phyloP scores from a whole-genome alignment of 2,888 invertebrate species.

The Sinohyriopsis cumingii region DNA sequence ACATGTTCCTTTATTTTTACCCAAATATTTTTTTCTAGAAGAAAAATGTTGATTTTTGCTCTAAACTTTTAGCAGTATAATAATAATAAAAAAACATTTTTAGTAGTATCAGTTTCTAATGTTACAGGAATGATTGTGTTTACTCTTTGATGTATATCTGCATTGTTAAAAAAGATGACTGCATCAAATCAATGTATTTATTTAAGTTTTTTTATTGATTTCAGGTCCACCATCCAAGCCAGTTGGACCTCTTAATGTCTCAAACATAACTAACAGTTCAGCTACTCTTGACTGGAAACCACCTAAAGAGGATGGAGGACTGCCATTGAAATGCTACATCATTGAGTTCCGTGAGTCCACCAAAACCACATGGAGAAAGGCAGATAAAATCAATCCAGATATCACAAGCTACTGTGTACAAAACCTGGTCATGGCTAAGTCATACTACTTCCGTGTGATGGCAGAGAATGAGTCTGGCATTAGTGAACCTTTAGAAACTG shows the following conservation, averaged over 20 bases:
- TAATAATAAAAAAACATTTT: no score
- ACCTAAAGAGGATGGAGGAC: constrained; percentile 64
- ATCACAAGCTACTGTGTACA: constrained; percentile 75
- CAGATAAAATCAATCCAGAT: constrained; percentile 43
- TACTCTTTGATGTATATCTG: no score
- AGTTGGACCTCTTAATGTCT: constrained; percentile 36
- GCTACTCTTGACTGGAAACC: constrained; percentile 62
- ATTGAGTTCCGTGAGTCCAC: constrained; percentile 77
- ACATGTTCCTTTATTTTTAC: no score
- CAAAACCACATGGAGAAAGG: constrained; percentile 37
- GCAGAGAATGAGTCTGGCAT: constrained; percentile 74
- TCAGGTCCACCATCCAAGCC: constrained; percentile 49
- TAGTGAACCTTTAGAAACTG: constrained; percentile 75
- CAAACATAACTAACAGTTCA: constrained; percentile 44
- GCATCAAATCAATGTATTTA: no score
- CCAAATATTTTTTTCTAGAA: no score
- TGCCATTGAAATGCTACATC: constrained; percentile 59
- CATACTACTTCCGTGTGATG: constrained; percentile 90
- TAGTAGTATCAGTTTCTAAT: no score
- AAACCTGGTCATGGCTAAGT: constrained; percentile 84
- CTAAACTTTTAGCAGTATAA: no score
- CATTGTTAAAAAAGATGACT: no score
- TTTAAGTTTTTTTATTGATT: not conserved
- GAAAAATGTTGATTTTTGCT: no score
- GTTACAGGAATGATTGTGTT: no score